phyloP scores from a whole-genome alignment of 92 coral and sea anemone genomes.

The Epizoanthus rinbou region DNA sequence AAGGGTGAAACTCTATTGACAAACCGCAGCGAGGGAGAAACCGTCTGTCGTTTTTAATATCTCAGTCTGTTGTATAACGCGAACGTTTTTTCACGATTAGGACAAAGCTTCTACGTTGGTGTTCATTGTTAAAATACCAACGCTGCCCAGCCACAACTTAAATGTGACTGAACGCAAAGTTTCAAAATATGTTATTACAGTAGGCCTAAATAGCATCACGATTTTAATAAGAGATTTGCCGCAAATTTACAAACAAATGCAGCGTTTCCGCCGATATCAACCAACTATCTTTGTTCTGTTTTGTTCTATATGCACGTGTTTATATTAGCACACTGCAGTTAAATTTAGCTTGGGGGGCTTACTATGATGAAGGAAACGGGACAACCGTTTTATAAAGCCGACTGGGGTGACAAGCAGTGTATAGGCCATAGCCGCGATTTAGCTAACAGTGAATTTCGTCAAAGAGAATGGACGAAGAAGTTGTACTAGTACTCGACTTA shows the following conservation, averaged over 20 bases:
- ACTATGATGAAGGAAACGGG: neutral
- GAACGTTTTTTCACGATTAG: no score
- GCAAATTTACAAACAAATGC: slow-evolving; percentile 23
- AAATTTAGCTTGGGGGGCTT: slow-evolving; percentile 37
- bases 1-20: neutral
- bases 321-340: slow-evolving; percentile 2
- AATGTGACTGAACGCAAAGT: neutral
- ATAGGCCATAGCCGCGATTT: neutral
- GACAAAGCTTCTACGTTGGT: neutral
- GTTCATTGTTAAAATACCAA: slow-evolving; percentile 7
- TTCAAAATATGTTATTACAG: slow-evolving; percentile 8
- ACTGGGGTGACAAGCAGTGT: neutral
- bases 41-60: neutral
- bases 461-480: no score
- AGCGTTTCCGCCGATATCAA: slow-evolving; percentile 18
- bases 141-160: neutral
- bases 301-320: slow-evolving; percentile 1
- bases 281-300: slow-evolving; percentile 6
- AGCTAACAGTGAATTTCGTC: no score
- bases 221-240: slow-evolving; percentile 3
- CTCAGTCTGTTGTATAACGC: neutral
- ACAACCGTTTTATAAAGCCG: neutral
- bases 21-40: neutral
- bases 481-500: no score
- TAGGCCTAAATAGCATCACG: slow-evolving; percentile 17